Conservation (phyloP, 2,888 invertebrate species). For the Ectropis crepuscularia region DNA sequence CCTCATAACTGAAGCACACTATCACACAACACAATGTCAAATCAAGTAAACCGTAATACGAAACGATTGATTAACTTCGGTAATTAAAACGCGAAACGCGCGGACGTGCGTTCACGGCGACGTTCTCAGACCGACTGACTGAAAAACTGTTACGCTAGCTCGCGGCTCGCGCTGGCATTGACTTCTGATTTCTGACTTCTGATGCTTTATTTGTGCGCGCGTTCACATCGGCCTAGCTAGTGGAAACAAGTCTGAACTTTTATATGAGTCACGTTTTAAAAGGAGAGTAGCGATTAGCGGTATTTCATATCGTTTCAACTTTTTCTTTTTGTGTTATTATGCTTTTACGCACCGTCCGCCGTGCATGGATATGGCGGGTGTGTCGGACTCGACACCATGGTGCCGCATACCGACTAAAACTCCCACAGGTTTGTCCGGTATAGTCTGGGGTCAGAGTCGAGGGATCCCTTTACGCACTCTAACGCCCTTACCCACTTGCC, state of each 20-base stretch:
- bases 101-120: slow-evolving; percentile 24
- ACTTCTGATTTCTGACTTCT: slow-evolving; percentile 45
- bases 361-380: too few species aligned
- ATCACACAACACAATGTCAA: slow-evolving; percentile 22
- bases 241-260: neutral
- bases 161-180: slow-evolving; percentile 36
- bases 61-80: slow-evolving; percentile 29
- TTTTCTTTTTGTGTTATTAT: too few species aligned
- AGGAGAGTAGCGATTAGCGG: neutral
- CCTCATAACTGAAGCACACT: slow-evolving; percentile 19
- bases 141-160: slow-evolving; percentile 19
- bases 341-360: too few species aligned
- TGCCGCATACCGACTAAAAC: too few species aligned
- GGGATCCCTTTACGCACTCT: too few species aligned
- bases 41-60: slow-evolving; percentile 13
- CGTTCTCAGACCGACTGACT: slow-evolving; percentile 38
- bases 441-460: too few species aligned
- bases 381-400: too few species aligned
- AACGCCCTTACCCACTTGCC: too few species aligned
- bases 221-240: slow-evolving; percentile 20
- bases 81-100: slow-evolving; percentile 29
- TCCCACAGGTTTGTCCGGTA: too few species aligned
- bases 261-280: slow-evolving; percentile 1
- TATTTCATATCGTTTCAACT: neutral
- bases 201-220: slow-evolving; percentile 33